phyloP scores from a whole-genome alignment of 2,113 vertebrate genomes.

The Microcebus tavaratra region DNA sequence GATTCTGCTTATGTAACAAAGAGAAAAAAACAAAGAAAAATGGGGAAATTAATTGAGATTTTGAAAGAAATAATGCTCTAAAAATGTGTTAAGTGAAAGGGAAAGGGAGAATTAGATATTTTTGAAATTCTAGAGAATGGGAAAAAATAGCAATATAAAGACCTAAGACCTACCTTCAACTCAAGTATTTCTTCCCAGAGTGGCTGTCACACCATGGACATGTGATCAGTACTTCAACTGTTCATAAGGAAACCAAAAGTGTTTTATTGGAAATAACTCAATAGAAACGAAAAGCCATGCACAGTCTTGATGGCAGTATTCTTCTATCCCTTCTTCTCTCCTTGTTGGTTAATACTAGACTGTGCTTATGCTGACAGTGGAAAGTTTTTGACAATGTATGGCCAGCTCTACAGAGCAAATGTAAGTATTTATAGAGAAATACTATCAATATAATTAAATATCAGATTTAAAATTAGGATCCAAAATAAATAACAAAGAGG shows the following conservation, averaged over 20 bases:
- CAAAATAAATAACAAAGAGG: background rate
- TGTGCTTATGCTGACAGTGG: background rate
- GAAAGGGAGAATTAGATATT: background rate
- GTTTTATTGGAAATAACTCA: slow-evolving; percentile 4
- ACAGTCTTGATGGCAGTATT: background rate
- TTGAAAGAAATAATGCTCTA: background rate
- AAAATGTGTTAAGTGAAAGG: background rate
- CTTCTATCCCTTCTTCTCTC: background rate
- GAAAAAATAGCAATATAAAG: background rate
- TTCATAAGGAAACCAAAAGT: background rate
- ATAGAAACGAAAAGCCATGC: background rate
- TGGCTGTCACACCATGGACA: background rate
- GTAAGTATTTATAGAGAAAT: background rate
- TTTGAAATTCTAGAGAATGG: slow-evolving; percentile 23
- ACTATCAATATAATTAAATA: background rate
- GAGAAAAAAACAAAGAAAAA: slow-evolving; percentile 45
- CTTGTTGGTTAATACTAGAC: background rate
- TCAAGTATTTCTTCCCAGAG: background rate
- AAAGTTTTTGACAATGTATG: background rate
- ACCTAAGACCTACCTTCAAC: background rate
- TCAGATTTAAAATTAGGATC: background rate
- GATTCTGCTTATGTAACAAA: background rate
- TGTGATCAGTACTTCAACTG: background rate
- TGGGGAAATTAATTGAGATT: background rate
- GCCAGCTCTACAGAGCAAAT: background rate